Base-by-base conservation (phyloP, 2,888 invertebrate genomes). In the Ferdinandea cuprea region DNA sequence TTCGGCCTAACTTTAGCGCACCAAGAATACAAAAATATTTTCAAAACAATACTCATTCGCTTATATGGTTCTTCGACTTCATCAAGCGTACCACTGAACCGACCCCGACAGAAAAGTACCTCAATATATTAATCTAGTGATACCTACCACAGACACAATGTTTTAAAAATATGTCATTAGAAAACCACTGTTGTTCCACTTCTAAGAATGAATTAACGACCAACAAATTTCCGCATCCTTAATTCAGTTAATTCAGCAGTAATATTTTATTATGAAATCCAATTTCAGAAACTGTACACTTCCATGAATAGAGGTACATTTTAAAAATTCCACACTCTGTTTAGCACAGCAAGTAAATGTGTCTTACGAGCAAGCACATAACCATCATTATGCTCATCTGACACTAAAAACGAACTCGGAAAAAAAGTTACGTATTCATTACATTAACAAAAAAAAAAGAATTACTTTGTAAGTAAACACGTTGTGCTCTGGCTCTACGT, bases 371-470 rank as follows among this genome's bases (percentile, higher is more conserved):
- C 50, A 58, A 59, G 46, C 48, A 40, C 32, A 50, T 37, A n/a
- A 13, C 15, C 21, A 13, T 15, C n/a, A 6, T 65, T 42, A 50
- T 58, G 48, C 30, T 13, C n/a, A 46, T 42, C 48, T 56, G 25
- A 48, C 66, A 44, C 44, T 40, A 37, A 32, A 50, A 30, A 44
- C 32, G 63, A 32, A 58, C 30, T 50, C 50, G 13, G 30, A 17
- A 15, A 52, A 65, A 50, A 65, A 52, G 44, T 40, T 59, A 40
- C 37, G 68, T 61, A 79, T 73, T 73, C 73, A 79, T 79, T 61
- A 68, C 73, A 61, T 66, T 61, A 56, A 37, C n/a, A 65, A 59
- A 46, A 68, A 61, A 59, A 25, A 79, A 25, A 48, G 11, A 37
- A 54, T 17, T 17, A 19, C 8, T 1, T 58, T 48, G 17, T n/a